Evolutionary conservation across 2,797 vertebrate species (phyloP).

Genomic region (Borostomias antarcticus): DNA sequence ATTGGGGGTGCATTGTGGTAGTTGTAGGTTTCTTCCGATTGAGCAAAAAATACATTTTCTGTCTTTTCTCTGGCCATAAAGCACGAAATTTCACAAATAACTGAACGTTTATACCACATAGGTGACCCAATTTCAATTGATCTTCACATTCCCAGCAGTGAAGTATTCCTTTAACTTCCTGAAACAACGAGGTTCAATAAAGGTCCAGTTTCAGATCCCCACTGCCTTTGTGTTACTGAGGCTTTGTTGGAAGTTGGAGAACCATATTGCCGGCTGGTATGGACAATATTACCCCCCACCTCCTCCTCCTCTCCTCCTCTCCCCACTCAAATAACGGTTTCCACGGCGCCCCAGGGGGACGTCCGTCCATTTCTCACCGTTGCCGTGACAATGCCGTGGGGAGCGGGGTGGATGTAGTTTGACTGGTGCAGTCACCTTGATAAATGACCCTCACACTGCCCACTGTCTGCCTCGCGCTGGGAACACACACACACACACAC

Average conservation of each 20-base stretch:
- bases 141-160: too few relatives aligned
- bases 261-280: background rate
- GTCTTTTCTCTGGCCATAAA: too few relatives aligned
- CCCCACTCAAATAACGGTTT: conserved; percentile 43
- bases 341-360: conserved; percentile 44
- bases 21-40: too few relatives aligned
- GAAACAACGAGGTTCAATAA: background rate
- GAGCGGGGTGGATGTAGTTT: conserved; percentile 51
- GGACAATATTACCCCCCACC: conserved; percentile 12
- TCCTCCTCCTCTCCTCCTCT: background rate
- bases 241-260: conserved; percentile 8
- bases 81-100: too few relatives aligned
- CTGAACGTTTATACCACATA: too few relatives aligned
- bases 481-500: conserved; percentile 48
- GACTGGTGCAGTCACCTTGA: conserved; percentile 70
- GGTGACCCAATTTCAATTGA: too few relatives aligned
- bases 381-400: conserved; percentile 59
- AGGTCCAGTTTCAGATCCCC: background rate
- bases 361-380: conserved; percentile 61
- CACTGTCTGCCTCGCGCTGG: conserved; percentile 44
- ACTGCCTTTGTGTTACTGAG: background rate
- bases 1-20: too few relatives aligned
- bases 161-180: background rate
- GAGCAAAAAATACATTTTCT: too few relatives aligned
- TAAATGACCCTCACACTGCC: conserved; percentile 66